Base-by-base conservation (phyloP, 2,797 vertebrate species). In the Austrolebias charrua region DNA sequence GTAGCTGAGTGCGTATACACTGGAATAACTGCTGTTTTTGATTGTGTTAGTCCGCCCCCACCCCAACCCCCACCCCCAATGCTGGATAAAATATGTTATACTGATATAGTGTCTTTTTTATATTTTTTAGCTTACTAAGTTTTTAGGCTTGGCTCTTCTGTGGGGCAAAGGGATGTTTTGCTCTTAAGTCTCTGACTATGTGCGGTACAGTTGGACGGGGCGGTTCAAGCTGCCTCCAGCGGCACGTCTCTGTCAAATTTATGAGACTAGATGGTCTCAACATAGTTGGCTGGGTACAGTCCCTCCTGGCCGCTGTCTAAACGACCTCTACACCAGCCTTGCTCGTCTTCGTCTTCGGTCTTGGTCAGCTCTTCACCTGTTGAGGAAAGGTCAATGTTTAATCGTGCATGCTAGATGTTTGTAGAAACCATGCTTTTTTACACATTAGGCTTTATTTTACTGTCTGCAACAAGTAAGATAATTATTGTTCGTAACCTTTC, bases 301-400 rank as follows among this genome's bases (percentile, higher is more conserved):
- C 97, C 97, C 78, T 96, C 91, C 77, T 89, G 94, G 79, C 97
- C 97, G 65, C 62, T 95, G 92, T 97, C 96, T 89, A 99, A 91
- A 66, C 96, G 96, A 81, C 97, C 97, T 93, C 95, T 94, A 94
- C 97, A 99, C 97, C 97, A 99, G 60, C 97, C 97, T 81, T 99
- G 97, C 78, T 98, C 97, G 0, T 99, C 97, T 86, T 99, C 97
- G 50, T 98, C 96, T 55, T 97, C 97, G 0, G 96, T 95, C 92
- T 98, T 99, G 89, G 90, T 96, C 82, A 99, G 91, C 79, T 98
- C 97, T 0, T 99, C 97, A 82, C 97, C 97, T 98, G 92, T 20
- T 74, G 78, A 72, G 51, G 54, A 86, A 51, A 86, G n/a, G 43
- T 6, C 14, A 56, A 12, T 43, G 12, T 48, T 63, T 40, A 53